Percentiles rank a stretch among this genome's conserved stretches.
These are phyloP conservation scores for Planiliza haematocheilus DNA, from an alignment of 2,113 vertebrate species.

Conservation along the genomic window DNA sequence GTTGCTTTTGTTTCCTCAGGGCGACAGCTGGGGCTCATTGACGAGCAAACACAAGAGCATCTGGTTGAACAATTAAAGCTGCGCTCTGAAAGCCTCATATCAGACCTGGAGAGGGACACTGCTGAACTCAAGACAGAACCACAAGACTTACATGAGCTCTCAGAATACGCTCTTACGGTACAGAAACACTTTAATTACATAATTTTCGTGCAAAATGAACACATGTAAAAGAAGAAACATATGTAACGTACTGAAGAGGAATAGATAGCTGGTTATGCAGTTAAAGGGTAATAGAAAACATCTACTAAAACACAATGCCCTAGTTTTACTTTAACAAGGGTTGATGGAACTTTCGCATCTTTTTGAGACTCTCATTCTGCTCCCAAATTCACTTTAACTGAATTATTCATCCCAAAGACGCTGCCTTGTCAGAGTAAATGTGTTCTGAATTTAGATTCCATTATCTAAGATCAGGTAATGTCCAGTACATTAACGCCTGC, in stretches of 20 bases:
- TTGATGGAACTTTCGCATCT: conserved; percentile 11
- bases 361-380: background rate
- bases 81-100: conserved; percentile 71
- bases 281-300: background rate
- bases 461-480: conserved; percentile 17
- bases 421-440: conserved; percentile 14
- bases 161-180: conserved; percentile 82
- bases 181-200: background rate
- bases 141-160: conserved; percentile 72
- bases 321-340: background rate
- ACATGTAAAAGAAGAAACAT: background rate
- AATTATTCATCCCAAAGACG: conserved; percentile 44
- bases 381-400: conserved; percentile 24
- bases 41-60: conserved; percentile 71
- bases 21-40: conserved; percentile 68
- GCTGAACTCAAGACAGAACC: conserved; percentile 71
- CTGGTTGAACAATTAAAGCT: conserved; percentile 72
- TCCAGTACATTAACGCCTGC: background rate
- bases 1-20: conserved; percentile 66
- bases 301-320: background rate
- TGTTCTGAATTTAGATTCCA: conserved; percentile 45
- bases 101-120: conserved; percentile 72
- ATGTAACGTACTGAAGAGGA: background rate
- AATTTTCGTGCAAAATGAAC: background rate
- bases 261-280: background rate